Conservation (phyloP, 2,113 vertebrate species). For the Planiliza haematocheilus region DNA sequence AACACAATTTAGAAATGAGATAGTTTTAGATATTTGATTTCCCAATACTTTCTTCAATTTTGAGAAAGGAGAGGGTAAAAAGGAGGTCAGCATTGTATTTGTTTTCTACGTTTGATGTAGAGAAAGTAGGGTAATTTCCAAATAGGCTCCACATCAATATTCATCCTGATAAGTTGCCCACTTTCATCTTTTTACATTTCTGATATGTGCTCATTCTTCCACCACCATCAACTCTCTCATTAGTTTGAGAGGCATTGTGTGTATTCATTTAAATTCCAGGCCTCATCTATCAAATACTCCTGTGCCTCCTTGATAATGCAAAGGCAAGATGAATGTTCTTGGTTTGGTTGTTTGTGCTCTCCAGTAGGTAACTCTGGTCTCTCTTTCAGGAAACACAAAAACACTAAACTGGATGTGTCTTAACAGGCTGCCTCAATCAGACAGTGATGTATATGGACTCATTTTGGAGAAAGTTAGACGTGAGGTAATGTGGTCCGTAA, state of each 20-base stretch:
- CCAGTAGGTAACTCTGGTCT: conserved; percentile 7
- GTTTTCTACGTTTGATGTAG: conserved; percentile 41
- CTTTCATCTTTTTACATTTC: conserved; percentile 66
- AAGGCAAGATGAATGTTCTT: background rate
- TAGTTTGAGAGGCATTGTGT: conserved; percentile 22
- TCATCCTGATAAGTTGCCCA: conserved; percentile 51
- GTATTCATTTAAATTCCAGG: conserved; percentile 36
- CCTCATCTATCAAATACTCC: background rate
- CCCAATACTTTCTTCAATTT: conserved; percentile 3
- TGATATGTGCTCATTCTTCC: conserved; percentile 17
- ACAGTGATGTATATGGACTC: conserved; percentile 6
- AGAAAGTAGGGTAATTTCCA: conserved; percentile 60
- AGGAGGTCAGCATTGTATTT: conserved; percentile 59
- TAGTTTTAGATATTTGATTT: background rate
- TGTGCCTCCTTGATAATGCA: conserved; percentile 3
- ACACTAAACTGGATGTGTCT: conserved; percentile 10
- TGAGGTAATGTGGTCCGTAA: background rate
- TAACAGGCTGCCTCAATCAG: conserved; percentile 19
- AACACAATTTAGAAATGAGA: background rate
- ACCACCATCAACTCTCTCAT: background rate
- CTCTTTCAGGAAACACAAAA: conserved; percentile 22
- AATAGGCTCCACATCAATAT: conserved; percentile 65
- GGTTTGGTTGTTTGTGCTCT: conserved; percentile 12
- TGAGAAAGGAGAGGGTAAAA: conserved; percentile 31
- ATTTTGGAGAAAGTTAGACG: conserved; percentile 4